Evolutionary conservation across 2,888 invertebrate species (phyloP), one percentile per base, ranked within the genome.

Genomic region (Drosophila austrosaltans): DNA sequence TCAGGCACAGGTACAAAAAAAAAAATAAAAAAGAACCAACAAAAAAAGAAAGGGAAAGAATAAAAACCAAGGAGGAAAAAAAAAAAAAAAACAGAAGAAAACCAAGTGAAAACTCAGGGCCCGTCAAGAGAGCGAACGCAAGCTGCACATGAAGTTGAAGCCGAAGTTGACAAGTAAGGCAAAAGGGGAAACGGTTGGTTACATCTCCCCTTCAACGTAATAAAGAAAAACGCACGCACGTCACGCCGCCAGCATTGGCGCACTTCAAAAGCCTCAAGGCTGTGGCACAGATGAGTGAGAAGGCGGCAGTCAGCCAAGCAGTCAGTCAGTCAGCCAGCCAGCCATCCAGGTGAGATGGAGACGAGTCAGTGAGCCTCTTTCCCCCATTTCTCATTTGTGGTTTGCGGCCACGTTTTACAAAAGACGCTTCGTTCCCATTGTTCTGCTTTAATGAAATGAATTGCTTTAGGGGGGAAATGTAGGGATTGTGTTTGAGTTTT

Each of bases 221-320:
- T 82, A 83, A 84, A 84, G 85, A 83, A 87, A 48, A 87, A 79
- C 85, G 79, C 87, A 83, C 87, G 82, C 82, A 83, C 82, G 81
- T 79, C 85, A 87, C 73, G 85, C 87, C 77, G 68, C 22, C 74
- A 69, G 87, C 82, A 82, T 72, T 87, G 82, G 84, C 69, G 87
- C 87, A 81, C 77, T 87, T 84, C 71, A 67, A 76, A 57, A 79
- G 76, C 75, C 83, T 72, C 77, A 54, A 76, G 87, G 81, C 84
- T 77, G 67, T 81, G 72, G 64, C 69, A 57, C 75, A 72, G 44
- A 63, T 60, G 69, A 62, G 68, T 70, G 66, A 65, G 48, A 71
- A 39, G 60, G 44, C 63, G 63, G n/a, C n/a, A 48, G 20, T 8
- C 22, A 48, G 44, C 28, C 44, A 53, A 40, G 36, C 56, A 56